Percentiles rank a stretch among this genome's conserved stretches.
These are phyloP conservation scores for Pogonocichla stellata DNA, from an alignment of 2,113 vertebrate species.

Conservation along the genomic window DNA sequence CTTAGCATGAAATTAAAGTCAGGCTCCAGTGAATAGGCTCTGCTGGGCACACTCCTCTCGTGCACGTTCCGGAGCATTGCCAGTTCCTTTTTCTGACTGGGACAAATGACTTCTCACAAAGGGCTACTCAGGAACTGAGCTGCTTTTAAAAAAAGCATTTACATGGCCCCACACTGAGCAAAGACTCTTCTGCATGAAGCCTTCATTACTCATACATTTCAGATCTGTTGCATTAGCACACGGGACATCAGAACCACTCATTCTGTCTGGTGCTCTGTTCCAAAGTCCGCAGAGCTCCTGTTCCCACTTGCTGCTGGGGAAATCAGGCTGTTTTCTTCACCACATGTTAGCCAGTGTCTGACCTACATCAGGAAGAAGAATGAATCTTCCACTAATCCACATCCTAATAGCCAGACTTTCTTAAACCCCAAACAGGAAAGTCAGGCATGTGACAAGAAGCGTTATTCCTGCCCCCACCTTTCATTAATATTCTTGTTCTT, in stretches of 20 bases:
- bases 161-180: constrained; percentile 42
- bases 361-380: constrained; percentile 58
- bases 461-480: constrained; percentile 30
- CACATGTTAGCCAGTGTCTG: constrained; percentile 34
- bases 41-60: constrained; percentile 2
- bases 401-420: constrained; percentile 72
- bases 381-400: constrained; percentile 74
- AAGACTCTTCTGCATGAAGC: constrained; percentile 42
- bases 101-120: constrained; percentile 51
- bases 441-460: constrained; percentile 68
- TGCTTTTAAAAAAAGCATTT: constrained; percentile 42
- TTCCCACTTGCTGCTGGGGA: constrained; percentile 55
- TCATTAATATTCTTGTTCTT: neutral
- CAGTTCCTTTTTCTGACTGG: constrained; percentile 54
- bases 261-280: neutral
- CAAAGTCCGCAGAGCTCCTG: neutral
- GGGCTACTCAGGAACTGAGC: constrained; percentile 43
- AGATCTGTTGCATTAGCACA: constrained; percentile 29
- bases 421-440: constrained; percentile 72
- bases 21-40: constrained; percentile 9
- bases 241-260: neutral
- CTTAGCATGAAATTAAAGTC: constrained; percentile 68
- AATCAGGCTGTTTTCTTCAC: constrained; percentile 8
- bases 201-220: constrained; percentile 67
- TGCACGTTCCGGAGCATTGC: constrained; percentile 60